These are phyloP conservation scores for Periparus ater DNA, from an alignment of 2,797 vertebrate genomes.

Conservation along the genomic window DNA sequence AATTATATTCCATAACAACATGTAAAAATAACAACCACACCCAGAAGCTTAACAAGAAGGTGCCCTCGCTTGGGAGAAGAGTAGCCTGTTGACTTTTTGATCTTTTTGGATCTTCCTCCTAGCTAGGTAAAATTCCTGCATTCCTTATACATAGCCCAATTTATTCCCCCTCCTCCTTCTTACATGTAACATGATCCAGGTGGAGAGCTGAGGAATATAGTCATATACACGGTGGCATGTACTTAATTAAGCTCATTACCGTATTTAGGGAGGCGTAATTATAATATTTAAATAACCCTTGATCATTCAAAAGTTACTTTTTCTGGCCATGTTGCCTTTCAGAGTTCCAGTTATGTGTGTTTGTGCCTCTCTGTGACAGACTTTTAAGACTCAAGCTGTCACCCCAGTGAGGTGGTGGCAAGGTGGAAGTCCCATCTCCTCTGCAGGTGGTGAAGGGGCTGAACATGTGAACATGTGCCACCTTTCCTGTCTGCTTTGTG, in stretches of 20 bases:
- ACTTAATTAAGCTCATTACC: neutral
- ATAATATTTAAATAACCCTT: neutral
- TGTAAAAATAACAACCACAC: neutral
- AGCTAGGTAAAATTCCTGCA: neutral
- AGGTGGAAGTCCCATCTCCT: neutral
- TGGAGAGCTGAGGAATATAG: neutral
- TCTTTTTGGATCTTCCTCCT: neutral
- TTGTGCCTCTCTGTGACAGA: neutral
- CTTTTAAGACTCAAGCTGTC: neutral
- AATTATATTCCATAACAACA: neutral
- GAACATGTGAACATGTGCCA: neutral
- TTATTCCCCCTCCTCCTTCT: neutral
- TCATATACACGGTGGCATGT: fast-evolving
- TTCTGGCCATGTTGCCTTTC: neutral
- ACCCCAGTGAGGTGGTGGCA: neutral
- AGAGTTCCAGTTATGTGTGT: neutral
- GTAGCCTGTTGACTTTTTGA: fast-evolving
- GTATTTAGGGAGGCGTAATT: neutral
- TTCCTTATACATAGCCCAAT: neutral
- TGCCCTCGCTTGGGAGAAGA: neutral
- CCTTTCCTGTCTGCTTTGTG: neutral
- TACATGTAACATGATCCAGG: no score
- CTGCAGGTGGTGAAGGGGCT: no score
- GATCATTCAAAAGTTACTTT: neutral
- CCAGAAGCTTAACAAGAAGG: neutral